Conservation (phyloP, 2,797 vertebrate genomes). For the Chelon auratus region DNA sequence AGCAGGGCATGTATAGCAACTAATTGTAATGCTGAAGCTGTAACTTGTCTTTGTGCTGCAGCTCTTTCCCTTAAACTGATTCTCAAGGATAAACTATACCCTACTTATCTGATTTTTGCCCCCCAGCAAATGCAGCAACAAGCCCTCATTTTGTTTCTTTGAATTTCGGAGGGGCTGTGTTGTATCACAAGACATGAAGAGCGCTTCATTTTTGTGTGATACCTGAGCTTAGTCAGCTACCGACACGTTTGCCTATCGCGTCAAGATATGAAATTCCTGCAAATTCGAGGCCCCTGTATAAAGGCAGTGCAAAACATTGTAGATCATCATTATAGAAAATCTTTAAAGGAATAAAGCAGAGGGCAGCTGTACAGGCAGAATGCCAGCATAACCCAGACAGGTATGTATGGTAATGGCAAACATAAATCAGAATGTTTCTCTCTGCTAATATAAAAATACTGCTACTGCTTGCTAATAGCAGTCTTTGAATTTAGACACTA, state of each 20-base stretch:
- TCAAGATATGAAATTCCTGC: slow-evolving; percentile 19
- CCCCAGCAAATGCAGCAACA: slow-evolving; percentile 37
- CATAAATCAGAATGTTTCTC: slow-evolving; percentile 2
- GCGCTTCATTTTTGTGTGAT: slow-evolving; percentile 34
- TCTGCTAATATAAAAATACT: slow-evolving; percentile 12
- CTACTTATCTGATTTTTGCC: slow-evolving; percentile 9
- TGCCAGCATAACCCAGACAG: background rate
- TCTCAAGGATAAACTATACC: slow-evolving; percentile 65
- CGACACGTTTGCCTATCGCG: background rate
- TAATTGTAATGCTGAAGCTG: slow-evolving; percentile 69
- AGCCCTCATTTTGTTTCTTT: slow-evolving; percentile 45
- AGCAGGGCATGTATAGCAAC: slow-evolving; percentile 54
- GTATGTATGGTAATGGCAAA: slow-evolving; percentile 13
- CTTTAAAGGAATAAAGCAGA: slow-evolving; percentile 14
- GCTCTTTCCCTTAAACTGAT: slow-evolving; percentile 55
- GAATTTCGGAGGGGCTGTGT: slow-evolving; percentile 17
- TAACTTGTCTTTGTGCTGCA: slow-evolving; percentile 52
- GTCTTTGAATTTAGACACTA: slow-evolving; percentile 45
- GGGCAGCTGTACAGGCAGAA: background rate
- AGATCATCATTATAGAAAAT: slow-evolving; percentile 30
- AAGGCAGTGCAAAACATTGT: slow-evolving; percentile 7
- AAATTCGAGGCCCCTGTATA: slow-evolving; percentile 23
- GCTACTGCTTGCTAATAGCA: slow-evolving; percentile 28
- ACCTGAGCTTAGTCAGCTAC: slow-evolving; percentile 30
- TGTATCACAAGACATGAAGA: slow-evolving; percentile 39